phyloP scores from a whole-genome alignment of 2,113 vertebrate genomes.

The Aix galericulata region DNA sequence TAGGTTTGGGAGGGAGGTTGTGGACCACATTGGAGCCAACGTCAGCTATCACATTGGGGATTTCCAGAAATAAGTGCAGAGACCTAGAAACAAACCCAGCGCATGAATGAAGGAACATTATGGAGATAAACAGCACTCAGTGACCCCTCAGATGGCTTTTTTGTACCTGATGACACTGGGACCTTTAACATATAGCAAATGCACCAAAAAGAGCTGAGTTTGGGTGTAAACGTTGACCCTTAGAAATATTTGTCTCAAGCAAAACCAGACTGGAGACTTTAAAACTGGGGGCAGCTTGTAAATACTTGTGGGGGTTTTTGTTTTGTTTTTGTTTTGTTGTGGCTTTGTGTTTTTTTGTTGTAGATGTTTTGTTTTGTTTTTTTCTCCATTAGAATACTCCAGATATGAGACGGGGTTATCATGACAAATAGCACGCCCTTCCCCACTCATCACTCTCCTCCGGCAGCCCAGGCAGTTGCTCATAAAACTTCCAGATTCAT shows the following conservation, averaged over 20 bases:
- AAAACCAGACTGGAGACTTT: background rate
- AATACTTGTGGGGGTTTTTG: background rate
- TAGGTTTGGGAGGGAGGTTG: background rate
- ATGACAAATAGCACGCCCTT: background rate
- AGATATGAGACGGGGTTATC: background rate
- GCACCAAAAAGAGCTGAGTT: background rate
- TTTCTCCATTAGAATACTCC: background rate
- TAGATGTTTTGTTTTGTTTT: too few species aligned
- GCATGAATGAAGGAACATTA: background rate
- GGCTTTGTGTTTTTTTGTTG: too few species aligned
- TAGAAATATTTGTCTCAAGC: background rate
- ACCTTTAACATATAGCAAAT: fast-evolving
- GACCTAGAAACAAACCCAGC: background rate
- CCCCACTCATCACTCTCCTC: background rate
- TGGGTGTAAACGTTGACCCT: background rate
- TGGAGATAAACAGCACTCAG: background rate
- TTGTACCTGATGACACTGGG: fast-evolving
- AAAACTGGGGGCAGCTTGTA: background rate
- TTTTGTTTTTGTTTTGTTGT: too few species aligned
- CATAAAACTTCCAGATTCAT: background rate
- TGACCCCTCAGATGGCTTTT: background rate
- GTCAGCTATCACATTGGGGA: background rate
- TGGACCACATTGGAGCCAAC: background rate
- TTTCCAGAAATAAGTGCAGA: background rate
- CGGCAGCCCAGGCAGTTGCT: background rate